Evolutionary conservation across 1,140 invertebrate genomes (phyloP), one percentile per base, ranked within the genome.

Genomic region (Drosophila auraria): DNA sequence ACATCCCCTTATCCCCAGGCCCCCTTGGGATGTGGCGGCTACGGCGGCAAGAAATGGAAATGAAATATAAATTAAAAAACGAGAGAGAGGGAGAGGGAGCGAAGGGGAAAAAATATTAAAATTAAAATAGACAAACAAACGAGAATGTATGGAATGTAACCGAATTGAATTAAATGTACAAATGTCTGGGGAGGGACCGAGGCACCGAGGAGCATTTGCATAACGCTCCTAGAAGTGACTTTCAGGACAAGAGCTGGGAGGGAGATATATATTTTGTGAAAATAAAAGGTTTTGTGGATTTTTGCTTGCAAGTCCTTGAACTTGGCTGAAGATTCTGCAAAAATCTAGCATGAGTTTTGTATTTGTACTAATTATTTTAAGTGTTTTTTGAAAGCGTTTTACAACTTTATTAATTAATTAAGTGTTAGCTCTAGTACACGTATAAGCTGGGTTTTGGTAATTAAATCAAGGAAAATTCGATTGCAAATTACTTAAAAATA

Each of bases 91-190:
- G 25, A 62, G 40, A 60, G 9, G 9, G 20, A 20, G 20, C n/a
- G 20, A 1, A 20, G 20, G 27, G 50, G 38, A 64, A 69, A n/a
- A 58, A 20, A 33, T 2, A 53, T 7, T 23, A 75, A 60, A 71
- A 82, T 50, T 57, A 51, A 77, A 65, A 82, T 58, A 78, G 69
- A 75, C 70, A 61, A 58, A 80, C 51, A 20, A 17, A 58, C 51
- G 65, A 42, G 40, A 70, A 56, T 6, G 17, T 33, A 45, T 57
- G 51, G 53, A 69, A 83, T 87, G 84, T 87, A 89, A 83, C 80
- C 78, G 82, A 87, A 87, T 89, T 83, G 83, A 87, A 87, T 87
- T 56, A 83, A 87, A 89, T 87, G 84, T 89, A 71, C 72, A 57
- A 73, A 60, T 53, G 70, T 17, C 11, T 30, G 12, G 30, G 23